These are phyloP conservation scores for Tetranychus piercei DNA, from an alignment of 2,888 invertebrate genomes.

Conservation along the genomic window DNA sequence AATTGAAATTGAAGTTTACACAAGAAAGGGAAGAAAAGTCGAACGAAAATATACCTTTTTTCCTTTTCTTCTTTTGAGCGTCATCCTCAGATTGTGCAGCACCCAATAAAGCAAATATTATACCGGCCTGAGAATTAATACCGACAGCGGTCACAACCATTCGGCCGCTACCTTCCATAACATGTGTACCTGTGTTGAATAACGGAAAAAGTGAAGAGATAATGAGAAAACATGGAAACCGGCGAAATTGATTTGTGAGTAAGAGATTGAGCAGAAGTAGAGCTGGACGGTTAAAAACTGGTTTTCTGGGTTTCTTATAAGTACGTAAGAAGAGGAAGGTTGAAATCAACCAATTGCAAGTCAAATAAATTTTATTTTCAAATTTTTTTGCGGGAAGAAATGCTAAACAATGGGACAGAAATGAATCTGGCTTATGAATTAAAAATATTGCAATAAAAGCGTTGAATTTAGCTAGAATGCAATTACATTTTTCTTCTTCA, in stretches of 20 bases:
- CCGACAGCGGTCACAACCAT: conserved; percentile 96
- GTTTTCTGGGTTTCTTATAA: no score
- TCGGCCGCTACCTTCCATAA: conserved; percentile 99
- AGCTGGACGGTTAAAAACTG: no score
- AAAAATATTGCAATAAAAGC: no score
- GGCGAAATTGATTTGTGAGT: no score
- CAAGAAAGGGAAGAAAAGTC: neutral
- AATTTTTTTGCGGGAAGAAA: neutral
- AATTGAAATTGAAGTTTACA: neutral
- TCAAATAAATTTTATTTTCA: neutral
- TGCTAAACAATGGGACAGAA: no score
- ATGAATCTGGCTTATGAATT: no score
- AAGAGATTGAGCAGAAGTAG: no score
- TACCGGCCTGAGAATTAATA: conserved; percentile 94
- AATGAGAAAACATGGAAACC: neutral
- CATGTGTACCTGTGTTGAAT: conserved; percentile 65
- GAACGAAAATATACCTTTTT: conserved; percentile 49
- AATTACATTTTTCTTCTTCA: no score
- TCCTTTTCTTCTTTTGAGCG: conserved; percentile 20
- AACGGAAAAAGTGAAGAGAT: conserved; percentile 44
- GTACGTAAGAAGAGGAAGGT: no score
- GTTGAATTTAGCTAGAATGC: no score
- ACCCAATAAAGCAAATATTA: conserved; percentile 91
- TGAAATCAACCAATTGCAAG: neutral
- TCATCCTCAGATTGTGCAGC: conserved; percentile 22